phyloP scores from a whole-genome alignment of 2,888 invertebrate species.

The Diploptera punctata region DNA sequence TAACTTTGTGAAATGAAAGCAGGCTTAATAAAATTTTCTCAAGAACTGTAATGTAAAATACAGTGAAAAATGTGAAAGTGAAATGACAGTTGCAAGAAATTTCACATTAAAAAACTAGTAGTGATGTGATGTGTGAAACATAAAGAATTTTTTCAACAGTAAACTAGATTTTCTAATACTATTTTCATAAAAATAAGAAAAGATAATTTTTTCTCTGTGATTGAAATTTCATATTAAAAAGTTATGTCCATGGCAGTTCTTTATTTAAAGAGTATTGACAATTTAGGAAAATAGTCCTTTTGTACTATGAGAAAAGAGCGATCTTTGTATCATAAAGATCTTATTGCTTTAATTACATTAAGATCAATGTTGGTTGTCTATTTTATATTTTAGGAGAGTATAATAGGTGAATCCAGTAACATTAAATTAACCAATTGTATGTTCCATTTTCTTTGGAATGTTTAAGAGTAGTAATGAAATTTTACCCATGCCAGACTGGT shows the following conservation, averaged over 20 bases:
- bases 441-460: too few species aligned
- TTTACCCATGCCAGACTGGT: too few species aligned
- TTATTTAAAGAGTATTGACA: background rate
- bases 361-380: background rate
- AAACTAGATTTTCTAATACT: constrained; percentile 15
- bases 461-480: too few species aligned
- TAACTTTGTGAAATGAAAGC: too few species aligned
- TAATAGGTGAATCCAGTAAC: too few species aligned
- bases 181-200: background rate
- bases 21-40: too few species aligned
- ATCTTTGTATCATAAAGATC: constrained; percentile 17
- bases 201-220: background rate
- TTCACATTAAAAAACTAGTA: background rate
- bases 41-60: too few species aligned
- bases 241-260: too few species aligned
- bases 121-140: background rate
- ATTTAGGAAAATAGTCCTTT: constrained; percentile 24
- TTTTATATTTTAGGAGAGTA: constrained; percentile 9
- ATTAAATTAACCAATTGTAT: too few species aligned
- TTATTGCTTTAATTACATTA: background rate
- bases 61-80: too few species aligned
- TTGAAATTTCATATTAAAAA: background rate
- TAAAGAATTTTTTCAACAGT: background rate
- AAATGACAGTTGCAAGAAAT: too few species aligned
- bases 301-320: constrained; percentile 19